A percentile compares a stretch with the other conserved stretches of the same genome.
These are phyloP conservation scores for Hipparchia sbordonii DNA, from an alignment of 2,888 invertebrate genomes.

Conservation along the genomic window DNA sequence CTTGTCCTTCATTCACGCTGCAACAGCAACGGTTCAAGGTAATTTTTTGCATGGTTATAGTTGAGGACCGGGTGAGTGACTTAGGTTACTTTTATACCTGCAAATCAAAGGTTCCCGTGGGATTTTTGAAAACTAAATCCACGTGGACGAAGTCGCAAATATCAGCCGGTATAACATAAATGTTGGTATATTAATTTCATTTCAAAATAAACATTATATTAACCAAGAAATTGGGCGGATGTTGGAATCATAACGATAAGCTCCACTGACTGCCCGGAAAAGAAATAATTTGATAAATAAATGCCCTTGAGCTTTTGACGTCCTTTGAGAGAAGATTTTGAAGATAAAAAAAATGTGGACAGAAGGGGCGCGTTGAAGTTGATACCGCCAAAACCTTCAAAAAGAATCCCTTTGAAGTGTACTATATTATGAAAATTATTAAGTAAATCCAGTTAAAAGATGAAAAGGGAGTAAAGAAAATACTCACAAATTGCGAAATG, in stretches of 20 bases:
- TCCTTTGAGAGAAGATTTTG: slow-evolving; percentile 70
- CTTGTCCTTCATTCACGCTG: too few species aligned
- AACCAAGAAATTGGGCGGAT: neutral
- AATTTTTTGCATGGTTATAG: too few species aligned
- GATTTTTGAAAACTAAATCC: too few species aligned
- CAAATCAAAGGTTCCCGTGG: too few species aligned
- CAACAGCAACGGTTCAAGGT: too few species aligned
- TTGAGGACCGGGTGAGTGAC: too few species aligned
- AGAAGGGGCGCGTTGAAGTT: slow-evolving; percentile 53
- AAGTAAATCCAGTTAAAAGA: slow-evolving; percentile 31
- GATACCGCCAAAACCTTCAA: slow-evolving; percentile 60
- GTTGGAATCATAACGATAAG: slow-evolving; percentile 60
- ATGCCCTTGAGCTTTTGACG: slow-evolving; percentile 68
- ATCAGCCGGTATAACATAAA: too few species aligned
- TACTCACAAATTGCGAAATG: slow-evolving; percentile 17
- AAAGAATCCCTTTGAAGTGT: slow-evolving; percentile 61
- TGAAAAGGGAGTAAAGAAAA: slow-evolving; percentile 27
- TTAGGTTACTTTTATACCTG: too few species aligned
- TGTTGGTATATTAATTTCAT: neutral
- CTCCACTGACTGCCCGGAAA: slow-evolving; percentile 56
- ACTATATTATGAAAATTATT: slow-evolving; percentile 46
- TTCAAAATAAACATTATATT: neutral
- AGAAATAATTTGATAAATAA: slow-evolving; percentile 71
- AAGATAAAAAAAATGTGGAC: slow-evolving; percentile 68
- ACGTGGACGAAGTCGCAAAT: too few species aligned